phyloP scores from a whole-genome alignment of 2,797 vertebrate species.

The Cuniculus paca region DNA sequence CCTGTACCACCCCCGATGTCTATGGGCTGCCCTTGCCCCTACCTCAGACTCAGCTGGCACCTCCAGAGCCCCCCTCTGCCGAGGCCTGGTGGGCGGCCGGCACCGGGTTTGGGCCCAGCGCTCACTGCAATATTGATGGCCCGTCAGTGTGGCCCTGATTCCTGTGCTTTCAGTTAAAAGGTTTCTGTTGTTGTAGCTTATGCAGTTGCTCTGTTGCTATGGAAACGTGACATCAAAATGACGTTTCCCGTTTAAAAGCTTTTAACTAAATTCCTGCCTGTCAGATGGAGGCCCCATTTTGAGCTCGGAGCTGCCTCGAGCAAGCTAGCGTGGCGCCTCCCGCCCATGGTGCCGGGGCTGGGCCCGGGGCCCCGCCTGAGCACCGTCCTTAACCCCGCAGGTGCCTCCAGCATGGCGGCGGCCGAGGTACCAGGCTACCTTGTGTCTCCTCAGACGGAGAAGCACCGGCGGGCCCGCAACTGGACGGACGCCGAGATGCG shows the following conservation, averaged over 20 bases:
- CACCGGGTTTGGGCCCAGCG: not conserved
- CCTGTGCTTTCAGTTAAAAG: constrained; percentile 99
- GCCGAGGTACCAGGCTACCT: constrained; percentile 95
- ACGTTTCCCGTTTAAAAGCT: constrained; percentile 99
- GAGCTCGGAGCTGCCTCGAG: constrained; percentile 93
- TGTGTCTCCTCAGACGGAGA: constrained; percentile 94
- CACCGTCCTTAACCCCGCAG: constrained; percentile 87
- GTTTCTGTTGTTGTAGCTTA: constrained; percentile 97
- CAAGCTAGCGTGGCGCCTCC: constrained; percentile 87
- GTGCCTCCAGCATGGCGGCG: constrained; percentile 93
- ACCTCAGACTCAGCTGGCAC: not conserved
- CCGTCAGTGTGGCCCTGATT: constrained; percentile 93
- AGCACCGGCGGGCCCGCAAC: constrained; percentile 98
- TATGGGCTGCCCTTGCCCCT: not conserved
- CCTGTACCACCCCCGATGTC: not conserved
- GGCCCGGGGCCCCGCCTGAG: constrained; percentile 86
- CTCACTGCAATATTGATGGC: constrained; percentile 91
- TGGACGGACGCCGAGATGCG: constrained; percentile 99
- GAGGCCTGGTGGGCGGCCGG: not conserved
- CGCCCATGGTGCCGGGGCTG: constrained; percentile 86
- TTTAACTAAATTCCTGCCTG: constrained; percentile 99
- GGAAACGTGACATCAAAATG: constrained; percentile 99
- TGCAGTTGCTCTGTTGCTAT: constrained; percentile 96
- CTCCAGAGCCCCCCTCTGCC: accelerated
- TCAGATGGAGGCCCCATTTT: constrained; percentile 99